These are phyloP conservation scores for Drosophila repletoides DNA, from an alignment of 1,140 invertebrate genomes.

Conservation along the genomic window DNA sequence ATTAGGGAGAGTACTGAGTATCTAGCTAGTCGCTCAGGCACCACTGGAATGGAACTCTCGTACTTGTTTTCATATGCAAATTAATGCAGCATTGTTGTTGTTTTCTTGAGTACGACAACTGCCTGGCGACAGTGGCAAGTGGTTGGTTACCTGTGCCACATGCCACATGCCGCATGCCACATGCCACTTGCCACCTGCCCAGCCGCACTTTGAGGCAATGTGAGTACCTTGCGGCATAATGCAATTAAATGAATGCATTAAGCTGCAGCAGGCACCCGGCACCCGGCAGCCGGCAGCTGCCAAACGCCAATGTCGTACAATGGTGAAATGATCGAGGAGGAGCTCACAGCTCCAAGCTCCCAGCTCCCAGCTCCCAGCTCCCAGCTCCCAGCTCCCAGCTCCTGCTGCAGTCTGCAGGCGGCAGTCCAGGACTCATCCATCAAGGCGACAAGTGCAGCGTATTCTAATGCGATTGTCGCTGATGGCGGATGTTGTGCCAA, in stretches of 20 bases:
- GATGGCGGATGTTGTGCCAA: slow-evolving; percentile 56
- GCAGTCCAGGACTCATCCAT: slow-evolving; percentile 62
- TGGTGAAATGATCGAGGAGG: slow-evolving; percentile 58
- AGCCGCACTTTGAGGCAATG: slow-evolving; percentile 44
- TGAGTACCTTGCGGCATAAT: slow-evolving; percentile 78
- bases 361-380: too few species aligned
- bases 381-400: not conserved
- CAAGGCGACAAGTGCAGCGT: slow-evolving; percentile 40
- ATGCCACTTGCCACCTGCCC: not conserved
- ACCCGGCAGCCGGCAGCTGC: slow-evolving; percentile 23
- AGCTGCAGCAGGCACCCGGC: slow-evolving; percentile 25
- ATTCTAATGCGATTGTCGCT: slow-evolving; percentile 77
- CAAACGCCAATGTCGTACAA: too few species aligned
- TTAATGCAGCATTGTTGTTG: slow-evolving; percentile 63
- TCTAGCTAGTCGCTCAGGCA: too few species aligned
- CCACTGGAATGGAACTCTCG: too few species aligned
- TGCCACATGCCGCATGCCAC: slow-evolving; percentile 20
- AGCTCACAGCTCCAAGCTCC: too few species aligned
- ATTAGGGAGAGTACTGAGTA: too few species aligned
- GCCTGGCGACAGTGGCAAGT: slow-evolving; percentile 11
- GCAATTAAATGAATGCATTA: slow-evolving; percentile 77
- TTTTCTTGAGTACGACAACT: slow-evolving; percentile 37
- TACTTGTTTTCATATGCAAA: slow-evolving; percentile 74
- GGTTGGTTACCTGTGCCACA: slow-evolving; percentile 2
- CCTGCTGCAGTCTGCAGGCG: not conserved